phyloP scores from a whole-genome alignment of 1,140 invertebrate species.

The Bombus pascuorum region DNA sequence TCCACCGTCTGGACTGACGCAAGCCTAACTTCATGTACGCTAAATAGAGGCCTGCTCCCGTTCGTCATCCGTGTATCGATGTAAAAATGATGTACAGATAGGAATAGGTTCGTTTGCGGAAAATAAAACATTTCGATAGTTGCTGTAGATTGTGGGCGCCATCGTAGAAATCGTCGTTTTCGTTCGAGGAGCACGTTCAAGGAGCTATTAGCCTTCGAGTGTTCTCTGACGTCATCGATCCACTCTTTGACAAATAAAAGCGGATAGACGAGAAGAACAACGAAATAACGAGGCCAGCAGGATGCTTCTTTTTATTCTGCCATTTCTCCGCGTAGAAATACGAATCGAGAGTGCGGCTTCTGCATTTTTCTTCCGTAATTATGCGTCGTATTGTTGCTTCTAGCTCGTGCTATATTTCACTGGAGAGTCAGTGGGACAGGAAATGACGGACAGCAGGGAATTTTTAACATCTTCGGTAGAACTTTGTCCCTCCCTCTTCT shows the following conservation, averaged over 20 bases:
- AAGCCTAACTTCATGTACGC: too few species aligned
- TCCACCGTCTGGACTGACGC: too few species aligned
- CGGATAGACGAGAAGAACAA: not conserved
- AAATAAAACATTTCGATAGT: too few species aligned
- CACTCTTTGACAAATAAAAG: not conserved
- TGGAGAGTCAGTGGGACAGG: not conserved
- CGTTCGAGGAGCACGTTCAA: not conserved
- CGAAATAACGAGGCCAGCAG: conserved; percentile 6
- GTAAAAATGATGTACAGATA: too few species aligned
- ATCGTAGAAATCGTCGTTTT: not conserved
- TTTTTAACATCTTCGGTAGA: too few species aligned
- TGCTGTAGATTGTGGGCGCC: not conserved
- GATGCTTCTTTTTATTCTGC: not conserved
- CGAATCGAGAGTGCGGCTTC: not conserved
- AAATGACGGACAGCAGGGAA: too few species aligned
- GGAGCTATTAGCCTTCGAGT: not conserved
- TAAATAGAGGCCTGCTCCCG: too few species aligned
- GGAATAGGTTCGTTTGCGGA: too few species aligned
- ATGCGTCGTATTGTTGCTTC: not conserved
- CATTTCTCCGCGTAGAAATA: not conserved
- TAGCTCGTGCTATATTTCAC: not conserved
- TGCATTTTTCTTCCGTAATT: not conserved
- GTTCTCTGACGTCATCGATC: not conserved
- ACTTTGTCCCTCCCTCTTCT: too few species aligned
- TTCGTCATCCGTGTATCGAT: too few species aligned